Conservation (phyloP, 2,797 vertebrate species). For the Stomatorhinus walkeri region DNA sequence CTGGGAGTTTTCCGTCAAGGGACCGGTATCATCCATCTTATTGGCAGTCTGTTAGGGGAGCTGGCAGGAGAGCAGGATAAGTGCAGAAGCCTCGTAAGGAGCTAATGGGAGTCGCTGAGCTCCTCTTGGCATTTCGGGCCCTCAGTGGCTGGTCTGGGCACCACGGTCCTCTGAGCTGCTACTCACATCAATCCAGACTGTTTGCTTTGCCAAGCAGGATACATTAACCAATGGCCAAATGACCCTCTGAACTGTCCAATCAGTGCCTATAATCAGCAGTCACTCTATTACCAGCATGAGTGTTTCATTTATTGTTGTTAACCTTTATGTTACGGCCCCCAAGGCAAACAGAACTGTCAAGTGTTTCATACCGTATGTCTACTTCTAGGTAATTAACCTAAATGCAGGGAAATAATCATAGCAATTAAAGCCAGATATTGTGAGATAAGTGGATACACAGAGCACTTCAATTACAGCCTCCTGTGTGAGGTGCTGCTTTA, state of each 20-base stretch:
- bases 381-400: neutral
- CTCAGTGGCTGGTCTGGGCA: neutral
- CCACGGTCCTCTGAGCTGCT: neutral
- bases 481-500: neutral
- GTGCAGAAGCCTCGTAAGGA: neutral
- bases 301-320: neutral
- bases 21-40: neutral
- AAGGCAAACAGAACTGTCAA: neutral
- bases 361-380: neutral
- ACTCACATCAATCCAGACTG: constrained; percentile 18
- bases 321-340: neutral
- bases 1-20: neutral
- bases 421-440: neutral
- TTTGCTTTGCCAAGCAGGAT: constrained; percentile 24
- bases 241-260: neutral
- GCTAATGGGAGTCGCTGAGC: neutral
- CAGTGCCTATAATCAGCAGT: neutral
- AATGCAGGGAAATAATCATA: constrained; percentile 4
- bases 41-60: neutral
- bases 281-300: neutral
- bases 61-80: neutral
- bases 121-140: neutral
- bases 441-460: neutral
- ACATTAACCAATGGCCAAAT: constrained; percentile 18
- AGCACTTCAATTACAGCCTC: neutral